Evolutionary conservation across 2,113 vertebrate genomes (phyloP), one percentile per base, ranked within the genome.

Genomic region (Grammomys dolichurus): DNA sequence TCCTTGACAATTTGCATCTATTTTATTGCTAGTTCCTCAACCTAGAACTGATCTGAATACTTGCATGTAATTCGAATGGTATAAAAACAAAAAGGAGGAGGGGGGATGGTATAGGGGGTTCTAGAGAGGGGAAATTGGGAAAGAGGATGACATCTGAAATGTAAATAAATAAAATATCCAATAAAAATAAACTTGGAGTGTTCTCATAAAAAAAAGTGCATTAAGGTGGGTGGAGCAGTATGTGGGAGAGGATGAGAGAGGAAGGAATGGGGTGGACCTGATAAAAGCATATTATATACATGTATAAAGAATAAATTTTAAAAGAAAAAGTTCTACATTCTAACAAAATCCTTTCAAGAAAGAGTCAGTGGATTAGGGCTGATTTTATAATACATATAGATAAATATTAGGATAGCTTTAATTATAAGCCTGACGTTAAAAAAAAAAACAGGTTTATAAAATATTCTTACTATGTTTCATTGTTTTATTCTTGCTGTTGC

Each of bases 401-500:
- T 82, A 82, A 73, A 60, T 90, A 92, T 88, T 63, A 84, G 6
- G 31, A 81, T 9, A 69, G 1, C 8, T 43, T 82, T 77, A 87
- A 69, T 78, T 88, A 43, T 89, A 36, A 91, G 6, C 67, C 26
- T 82, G 11, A 69, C 72, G 60, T 69, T 36, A 14, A 67, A 31
- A 67, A 93, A 58, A 12, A 67, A 93, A 58, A 12, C 14, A 13
- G 60, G 69, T 88, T 92, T 33, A 5, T 36, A 65, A 70, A 78
- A 19, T 46, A 63, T 26, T 84, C 54, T 93, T 73, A 58, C 17
- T 43, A 92, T 22, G 22, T 89, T 94, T 96, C 82, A 67, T 33
- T 67, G 89, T 88, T 88, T 70, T 96, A 40, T 76, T 94, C 46
- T 89, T 78, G 22, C 28, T 65, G 7, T 87, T 90, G 14, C 60